These are phyloP conservation scores for Atta texana DNA, from an alignment of 1,140 invertebrate genomes.

Conservation along the genomic window DNA sequence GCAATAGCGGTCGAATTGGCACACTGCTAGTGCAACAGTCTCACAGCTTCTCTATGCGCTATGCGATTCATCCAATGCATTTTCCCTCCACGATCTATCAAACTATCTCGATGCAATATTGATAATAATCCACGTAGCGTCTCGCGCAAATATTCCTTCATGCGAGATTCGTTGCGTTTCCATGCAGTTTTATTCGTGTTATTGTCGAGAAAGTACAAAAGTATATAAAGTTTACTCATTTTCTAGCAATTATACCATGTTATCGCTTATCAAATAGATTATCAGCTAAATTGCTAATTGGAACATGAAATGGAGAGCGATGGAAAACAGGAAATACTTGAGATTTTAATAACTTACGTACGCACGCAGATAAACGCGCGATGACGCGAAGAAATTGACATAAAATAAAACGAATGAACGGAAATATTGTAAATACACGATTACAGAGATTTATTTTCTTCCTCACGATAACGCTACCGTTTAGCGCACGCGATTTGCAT, in stretches of 20 bases:
- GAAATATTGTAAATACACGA: neutral
- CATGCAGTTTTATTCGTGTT: neutral
- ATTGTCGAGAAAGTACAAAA: neutral
- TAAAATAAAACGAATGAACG: neutral
- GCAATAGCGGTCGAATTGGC: constrained; percentile 56
- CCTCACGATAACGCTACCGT: constrained; percentile 64
- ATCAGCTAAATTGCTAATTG: neutral
- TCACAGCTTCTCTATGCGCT: constrained; percentile 68
- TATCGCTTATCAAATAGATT: constrained; percentile 2
- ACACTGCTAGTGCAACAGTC: constrained; percentile 64
- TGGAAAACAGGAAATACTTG: neutral
- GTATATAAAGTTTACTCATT: neutral
- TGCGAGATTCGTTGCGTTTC: neutral
- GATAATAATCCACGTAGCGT: constrained; percentile 58
- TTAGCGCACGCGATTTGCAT: constrained; percentile 65
- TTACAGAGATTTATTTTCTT: constrained; percentile 38
- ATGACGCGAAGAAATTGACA: too few relatives aligned
- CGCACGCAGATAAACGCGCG: neutral
- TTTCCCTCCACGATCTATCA: constrained; percentile 53
- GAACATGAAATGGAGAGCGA: constrained; percentile 6
- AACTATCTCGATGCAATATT: constrained; percentile 54
- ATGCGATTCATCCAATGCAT: constrained; percentile 60
- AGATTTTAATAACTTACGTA: neutral
- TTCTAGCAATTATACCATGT: neutral
- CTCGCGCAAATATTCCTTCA: neutral